Percentiles rank a stretch among this genome's conserved stretches.
Conservation (phyloP, 2,888 invertebrate species). For the Myathropa florea region DNA sequence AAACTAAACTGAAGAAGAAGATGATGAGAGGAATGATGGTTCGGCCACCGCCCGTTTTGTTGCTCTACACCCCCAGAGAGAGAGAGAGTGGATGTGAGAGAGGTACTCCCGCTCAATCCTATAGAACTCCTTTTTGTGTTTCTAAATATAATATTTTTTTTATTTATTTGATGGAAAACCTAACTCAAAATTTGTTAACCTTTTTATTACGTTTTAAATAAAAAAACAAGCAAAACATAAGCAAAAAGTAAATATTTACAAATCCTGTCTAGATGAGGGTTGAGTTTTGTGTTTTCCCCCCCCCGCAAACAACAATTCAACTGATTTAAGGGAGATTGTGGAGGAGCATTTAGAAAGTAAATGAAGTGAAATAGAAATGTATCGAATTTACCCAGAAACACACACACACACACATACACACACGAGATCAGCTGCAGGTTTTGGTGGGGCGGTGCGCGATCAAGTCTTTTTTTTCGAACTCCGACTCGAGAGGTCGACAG, state of each 20-base stretch:
- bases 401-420: neutral
- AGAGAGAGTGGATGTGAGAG: neutral
- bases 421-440: neutral
- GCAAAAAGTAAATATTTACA: conserved; percentile 20
- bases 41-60: conserved; percentile 41
- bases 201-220: conserved; percentile 65
- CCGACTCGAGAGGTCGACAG: neutral
- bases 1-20: conserved; percentile 1
- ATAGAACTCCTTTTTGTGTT: conserved; percentile 40
- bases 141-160: conserved; percentile 20
- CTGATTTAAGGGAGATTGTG: neutral
- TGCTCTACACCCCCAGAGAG: conserved; percentile 1
- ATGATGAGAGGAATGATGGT: conserved; percentile 19
- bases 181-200: conserved; percentile 61
- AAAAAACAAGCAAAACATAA: conserved; percentile 6
- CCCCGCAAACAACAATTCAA: conserved; percentile 26
- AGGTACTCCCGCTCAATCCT: conserved; percentile 11
- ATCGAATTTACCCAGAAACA: neutral
- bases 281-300: conserved; percentile 42
- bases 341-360: conserved; percentile 43
- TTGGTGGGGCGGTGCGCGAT: conserved; percentile 45
- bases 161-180: conserved; percentile 61
- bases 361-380: neutral
- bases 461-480: neutral
- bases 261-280: conserved; percentile 29